Base-by-base conservation (phyloP, 2,797 vertebrate genomes). In the Melanotaenia pygmaea region DNA sequence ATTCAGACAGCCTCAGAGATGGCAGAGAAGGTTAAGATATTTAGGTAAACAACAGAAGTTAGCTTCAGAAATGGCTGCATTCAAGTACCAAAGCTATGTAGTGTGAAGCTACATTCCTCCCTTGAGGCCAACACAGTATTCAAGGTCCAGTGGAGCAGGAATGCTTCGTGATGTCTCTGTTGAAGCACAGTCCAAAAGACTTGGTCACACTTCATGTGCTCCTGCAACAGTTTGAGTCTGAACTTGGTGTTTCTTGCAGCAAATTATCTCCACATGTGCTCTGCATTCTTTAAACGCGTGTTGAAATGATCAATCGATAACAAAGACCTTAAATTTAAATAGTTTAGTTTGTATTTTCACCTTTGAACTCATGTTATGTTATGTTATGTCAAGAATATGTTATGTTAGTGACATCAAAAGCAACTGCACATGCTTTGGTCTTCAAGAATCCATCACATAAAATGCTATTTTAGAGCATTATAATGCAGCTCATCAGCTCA, bases 141-240 rank as follows among this genome's bases (percentile, higher is more conserved):
- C 58, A 56, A 45, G 82, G 68, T 80, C 74, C 67, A 76, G 26
- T 77, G 66, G 67, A 77, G 62, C 61, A 70, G 32, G 32, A 70
- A 34, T 28, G 65, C 40, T 3, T 78, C 16, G 65, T 70, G 69
- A 80, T 72, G 67, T 34, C 70, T 83, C 72, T 70, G n/a, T 75
- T 81, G 67, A 63, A 50, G 51, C 45, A 62, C 34, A 45, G 9
- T 51, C n/a, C 57, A 65, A 35, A 56, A 45, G 28, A 50, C 47
- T 62, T 28, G 18, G 26, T 45, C 43, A 51, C 10, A n/a, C 40
- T 50, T 24, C 5, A 59, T 66, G 57, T 69, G 51, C 59, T 5
- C 12, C 16, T 37, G 24, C 32, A 40, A 5, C n/a, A 30, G 50
- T 56, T 16, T 32, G 18, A 18, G 22, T 67, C 43, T 40, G 35